phyloP scores from a whole-genome alignment of 2,113 vertebrate genomes.

The Dicaeum eximium region DNA sequence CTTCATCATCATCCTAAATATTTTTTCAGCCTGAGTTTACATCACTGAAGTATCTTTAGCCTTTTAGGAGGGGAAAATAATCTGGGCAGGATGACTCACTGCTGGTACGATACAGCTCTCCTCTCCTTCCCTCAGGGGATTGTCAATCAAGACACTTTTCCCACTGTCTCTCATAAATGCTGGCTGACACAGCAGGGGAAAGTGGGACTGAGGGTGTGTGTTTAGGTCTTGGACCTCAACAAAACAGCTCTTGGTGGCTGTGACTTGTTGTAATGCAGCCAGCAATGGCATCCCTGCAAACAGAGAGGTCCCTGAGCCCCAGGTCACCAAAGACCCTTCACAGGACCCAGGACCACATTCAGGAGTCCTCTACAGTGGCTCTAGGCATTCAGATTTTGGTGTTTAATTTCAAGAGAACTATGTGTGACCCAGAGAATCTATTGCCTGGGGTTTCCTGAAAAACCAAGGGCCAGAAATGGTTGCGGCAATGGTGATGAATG shows the following conservation, averaged over 20 bases:
- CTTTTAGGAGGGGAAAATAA: not conserved
- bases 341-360: not conserved
- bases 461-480: not conserved
- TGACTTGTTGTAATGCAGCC: not conserved
- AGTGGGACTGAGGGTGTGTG: fast-evolving
- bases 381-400: not conserved
- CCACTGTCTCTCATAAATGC: not conserved
- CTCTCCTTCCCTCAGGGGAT: not conserved
- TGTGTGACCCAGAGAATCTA: not conserved
- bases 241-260: not conserved
- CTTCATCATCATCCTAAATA: not conserved
- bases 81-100: not conserved
- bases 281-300: not conserved
- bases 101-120: fast-evolving
- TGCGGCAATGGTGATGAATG: not conserved
- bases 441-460: not conserved
- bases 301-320: not conserved
- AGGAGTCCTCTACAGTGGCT: not conserved
- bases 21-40: not conserved
- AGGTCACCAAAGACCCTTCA: not conserved
- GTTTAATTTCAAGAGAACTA: not conserved
- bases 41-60: not conserved
- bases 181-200: not conserved
- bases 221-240: not conserved
- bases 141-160: not conserved